A percentile compares a stretch with the other conserved stretches of the same genome.
These are phyloP conservation scores for Alfaro cultratus DNA, from an alignment of 2,797 vertebrate species.

Conservation along the genomic window DNA sequence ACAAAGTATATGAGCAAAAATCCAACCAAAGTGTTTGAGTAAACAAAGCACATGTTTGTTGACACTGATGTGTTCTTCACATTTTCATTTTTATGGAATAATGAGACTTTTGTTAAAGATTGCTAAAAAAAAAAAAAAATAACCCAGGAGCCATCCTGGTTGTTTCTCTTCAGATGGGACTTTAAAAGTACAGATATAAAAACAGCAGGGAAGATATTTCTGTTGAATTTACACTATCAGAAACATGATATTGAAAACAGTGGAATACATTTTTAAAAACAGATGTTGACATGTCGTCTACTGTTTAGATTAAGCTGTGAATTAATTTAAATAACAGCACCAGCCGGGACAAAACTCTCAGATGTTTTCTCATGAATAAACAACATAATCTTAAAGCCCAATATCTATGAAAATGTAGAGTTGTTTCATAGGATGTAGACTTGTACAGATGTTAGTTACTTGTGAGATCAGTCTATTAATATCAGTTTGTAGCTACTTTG, in stretches of 20 bases:
- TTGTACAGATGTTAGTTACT: not conserved
- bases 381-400: not conserved
- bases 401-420: not conserved
- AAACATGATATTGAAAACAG: not conserved
- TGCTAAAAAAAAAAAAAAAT: not conserved
- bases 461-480: not conserved
- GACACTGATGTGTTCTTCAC: not conserved
- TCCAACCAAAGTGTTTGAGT: not conserved
- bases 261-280: not conserved
- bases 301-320: not conserved
- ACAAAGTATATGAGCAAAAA: not conserved
- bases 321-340: not conserved
- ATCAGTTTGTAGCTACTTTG: not conserved
- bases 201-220: not conserved
- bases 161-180: not conserved
- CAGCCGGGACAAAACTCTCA: not conserved
- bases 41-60: not conserved
- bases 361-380: not conserved
- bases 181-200: not conserved
- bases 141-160: not conserved
- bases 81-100: not conserved
- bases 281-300: not conserved
- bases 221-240: not conserved
- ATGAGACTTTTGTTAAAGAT: not conserved
- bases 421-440: not conserved